Evolutionary conservation across 2,797 vertebrate species (phyloP), one percentile per base, ranked within the genome.

Genomic region (Lophotriccus pileatus): DNA sequence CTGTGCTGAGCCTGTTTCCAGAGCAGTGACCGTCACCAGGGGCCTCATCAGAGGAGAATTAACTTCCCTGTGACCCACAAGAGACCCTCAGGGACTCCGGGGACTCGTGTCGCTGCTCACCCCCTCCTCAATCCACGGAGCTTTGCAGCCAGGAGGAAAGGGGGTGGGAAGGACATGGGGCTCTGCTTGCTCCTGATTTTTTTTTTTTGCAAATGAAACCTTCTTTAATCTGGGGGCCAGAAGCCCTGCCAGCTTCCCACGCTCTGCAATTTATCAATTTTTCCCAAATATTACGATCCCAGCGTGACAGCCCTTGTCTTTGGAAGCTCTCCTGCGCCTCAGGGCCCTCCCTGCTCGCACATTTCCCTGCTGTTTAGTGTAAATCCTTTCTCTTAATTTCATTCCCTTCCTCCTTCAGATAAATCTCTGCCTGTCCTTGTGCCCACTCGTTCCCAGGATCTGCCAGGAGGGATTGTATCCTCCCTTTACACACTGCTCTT

Each of bases 351-450:
- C 77, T 53, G 34, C 34, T 17, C n/a, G 6, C 63, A 23, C 68
- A 25, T 79, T 89, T 67, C 55, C 75, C 91, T 58, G 87, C 78
- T 80, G 44, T 50, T 82, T 19, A 24, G 46, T 37, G 74, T 67
- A 77, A 93, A 93, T 67, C 87, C 74, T 72, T 10, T 41, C 95
- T 76, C 70, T 90, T 58, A 21, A 87, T 77, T 90, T 87, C 72
- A 0, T 20, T 95, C 37, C 56, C 21, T 73, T 79, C 49, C 67
- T 90, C 89, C 52, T 86, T 73, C 78, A 79, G 59, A 87, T 87
- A 73, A 84, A 84, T 79, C 84, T 93, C 84, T 53, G 81, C 53
- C 92, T 46, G 43, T 72, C 63, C 55, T 72, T 27, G 0, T 75
- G 80, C 88, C 90, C 53, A 36, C 78, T 80, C 64, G 55, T 63